phyloP scores from a whole-genome alignment of 2,888 invertebrate genomes.

The Zeuzera pyrina region DNA sequence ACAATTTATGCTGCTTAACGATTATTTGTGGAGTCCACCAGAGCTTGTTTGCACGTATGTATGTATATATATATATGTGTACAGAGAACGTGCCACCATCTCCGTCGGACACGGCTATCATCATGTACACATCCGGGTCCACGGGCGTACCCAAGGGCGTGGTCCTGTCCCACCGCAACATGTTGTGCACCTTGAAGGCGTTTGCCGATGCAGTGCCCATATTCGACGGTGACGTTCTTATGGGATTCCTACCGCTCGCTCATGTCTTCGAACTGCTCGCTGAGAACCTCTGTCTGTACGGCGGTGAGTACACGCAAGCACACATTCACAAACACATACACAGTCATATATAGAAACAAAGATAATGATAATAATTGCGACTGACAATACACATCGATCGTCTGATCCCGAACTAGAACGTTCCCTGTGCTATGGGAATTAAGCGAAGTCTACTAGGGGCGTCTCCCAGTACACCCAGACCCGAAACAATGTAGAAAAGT shows the following conservation, averaged over 20 bases:
- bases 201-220: slow-evolving; percentile 86
- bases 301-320: slow-evolving; percentile 86
- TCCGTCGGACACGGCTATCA: slow-evolving; percentile 89
- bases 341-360: too few relatives aligned
- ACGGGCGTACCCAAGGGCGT: slow-evolving; percentile 97
- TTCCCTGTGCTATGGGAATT: too few relatives aligned
- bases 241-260: slow-evolving; percentile 96
- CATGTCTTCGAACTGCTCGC: slow-evolving; percentile 97
- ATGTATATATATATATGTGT: slow-evolving; percentile 21
- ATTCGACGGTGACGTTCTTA: slow-evolving; percentile 83
- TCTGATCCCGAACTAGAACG: too few relatives aligned
- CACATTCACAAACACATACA: too few relatives aligned
- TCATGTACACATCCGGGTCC: slow-evolving; percentile 99
- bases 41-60: too few relatives aligned
- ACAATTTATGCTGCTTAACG: too few relatives aligned
- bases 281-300: slow-evolving; percentile 87
- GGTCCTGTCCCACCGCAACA: slow-evolving; percentile 85
- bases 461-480: too few relatives aligned
- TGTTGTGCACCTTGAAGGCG: slow-evolving; percentile 84
- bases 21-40: too few relatives aligned
- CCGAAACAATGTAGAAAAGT: too few relatives aligned
- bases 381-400: too few relatives aligned
- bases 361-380: too few relatives aligned
- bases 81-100: slow-evolving; percentile 76
- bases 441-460: too few relatives aligned